These are phyloP conservation scores for Pyralis farinalis DNA, from an alignment of 2,888 invertebrate species.

Conservation along the genomic window DNA sequence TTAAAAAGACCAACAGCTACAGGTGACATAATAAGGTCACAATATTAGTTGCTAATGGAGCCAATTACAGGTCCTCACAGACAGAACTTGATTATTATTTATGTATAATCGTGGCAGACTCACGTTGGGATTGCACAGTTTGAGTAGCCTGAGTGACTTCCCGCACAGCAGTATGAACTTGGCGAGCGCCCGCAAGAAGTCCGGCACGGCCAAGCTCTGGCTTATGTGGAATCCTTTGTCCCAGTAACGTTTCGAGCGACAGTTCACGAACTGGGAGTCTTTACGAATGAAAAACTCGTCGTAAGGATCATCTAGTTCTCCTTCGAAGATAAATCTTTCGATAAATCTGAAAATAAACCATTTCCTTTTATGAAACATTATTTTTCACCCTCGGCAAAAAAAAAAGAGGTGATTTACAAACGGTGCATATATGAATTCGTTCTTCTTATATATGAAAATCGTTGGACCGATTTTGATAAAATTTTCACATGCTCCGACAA, in stretches of 20 bases:
- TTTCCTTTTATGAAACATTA: too few relatives aligned
- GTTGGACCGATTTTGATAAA: too few relatives aligned
- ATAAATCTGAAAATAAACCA: conserved; percentile 85
- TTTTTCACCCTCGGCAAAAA: too few relatives aligned
- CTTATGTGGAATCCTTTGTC: conserved; percentile 82
- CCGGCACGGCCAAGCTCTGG: conserved; percentile 81
- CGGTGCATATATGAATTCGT: too few relatives aligned
- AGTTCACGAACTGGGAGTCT: conserved; percentile 83
- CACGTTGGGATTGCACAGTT: conserved; percentile 85
- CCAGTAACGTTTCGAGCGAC: conserved; percentile 84
- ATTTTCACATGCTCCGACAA: too few relatives aligned
- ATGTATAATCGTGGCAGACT: conserved; percentile 31
- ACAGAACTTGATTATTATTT: too few relatives aligned
- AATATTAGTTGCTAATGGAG: too few relatives aligned
- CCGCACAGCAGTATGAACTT: conserved; percentile 87
- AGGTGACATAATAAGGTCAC: too few relatives aligned
- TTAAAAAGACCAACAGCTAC: too few relatives aligned
- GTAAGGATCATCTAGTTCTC: conserved; percentile 88
- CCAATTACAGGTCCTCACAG: too few relatives aligned
- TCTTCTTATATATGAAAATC: too few relatives aligned
- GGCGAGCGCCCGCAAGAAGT: conserved; percentile 83
- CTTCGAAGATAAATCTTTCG: conserved; percentile 92
- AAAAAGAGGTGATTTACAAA: too few relatives aligned
- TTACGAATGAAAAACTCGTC: conserved; percentile 92
- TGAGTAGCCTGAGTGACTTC: conserved; percentile 86